Percentiles rank a stretch among this genome's conserved stretches.
Conservation (phyloP, 2,888 invertebrate genomes). For the Aquatica leii region DNA sequence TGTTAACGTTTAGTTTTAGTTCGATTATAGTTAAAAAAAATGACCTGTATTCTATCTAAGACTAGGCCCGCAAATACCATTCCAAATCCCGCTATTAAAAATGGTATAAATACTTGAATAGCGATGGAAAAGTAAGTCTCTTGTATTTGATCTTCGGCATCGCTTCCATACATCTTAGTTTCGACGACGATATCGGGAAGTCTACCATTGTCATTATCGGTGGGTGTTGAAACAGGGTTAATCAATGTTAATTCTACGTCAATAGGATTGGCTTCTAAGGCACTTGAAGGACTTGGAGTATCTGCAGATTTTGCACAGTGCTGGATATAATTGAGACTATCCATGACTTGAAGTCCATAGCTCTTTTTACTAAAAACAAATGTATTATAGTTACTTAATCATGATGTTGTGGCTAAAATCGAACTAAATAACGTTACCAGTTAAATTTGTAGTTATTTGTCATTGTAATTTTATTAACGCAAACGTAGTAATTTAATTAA, state of each 20-base stretch:
- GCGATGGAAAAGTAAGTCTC: slow-evolving; percentile 70
- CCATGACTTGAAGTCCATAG: slow-evolving; percentile 60
- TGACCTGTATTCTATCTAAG: slow-evolving; percentile 75
- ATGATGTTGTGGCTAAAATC: too few species aligned
- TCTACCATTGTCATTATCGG: slow-evolving; percentile 61
- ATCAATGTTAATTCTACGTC: slow-evolving; percentile 56
- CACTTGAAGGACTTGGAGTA: slow-evolving; percentile 54
- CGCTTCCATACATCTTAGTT: slow-evolving; percentile 59
- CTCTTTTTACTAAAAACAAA: slow-evolving; percentile 54
- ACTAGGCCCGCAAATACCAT: slow-evolving; percentile 82
- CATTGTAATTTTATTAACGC: too few species aligned
- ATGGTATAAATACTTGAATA: slow-evolving; percentile 75
- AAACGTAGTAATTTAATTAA: too few species aligned
- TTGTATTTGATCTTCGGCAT: slow-evolving; percentile 58
- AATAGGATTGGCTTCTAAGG: slow-evolving; percentile 52
- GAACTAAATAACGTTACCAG: too few species aligned
- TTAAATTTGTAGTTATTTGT: too few species aligned
- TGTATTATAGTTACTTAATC: not conserved
- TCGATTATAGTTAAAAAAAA: not conserved
- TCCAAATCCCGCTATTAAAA: slow-evolving; percentile 78
- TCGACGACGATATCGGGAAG: slow-evolving; percentile 66
- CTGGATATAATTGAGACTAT: slow-evolving; percentile 57
- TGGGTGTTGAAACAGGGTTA: slow-evolving; percentile 42
- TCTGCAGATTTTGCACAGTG: slow-evolving; percentile 49
- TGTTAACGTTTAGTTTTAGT: not conserved